phyloP scores from a whole-genome alignment of 2,113 vertebrate species.

The Trematocara unimaculatum region DNA sequence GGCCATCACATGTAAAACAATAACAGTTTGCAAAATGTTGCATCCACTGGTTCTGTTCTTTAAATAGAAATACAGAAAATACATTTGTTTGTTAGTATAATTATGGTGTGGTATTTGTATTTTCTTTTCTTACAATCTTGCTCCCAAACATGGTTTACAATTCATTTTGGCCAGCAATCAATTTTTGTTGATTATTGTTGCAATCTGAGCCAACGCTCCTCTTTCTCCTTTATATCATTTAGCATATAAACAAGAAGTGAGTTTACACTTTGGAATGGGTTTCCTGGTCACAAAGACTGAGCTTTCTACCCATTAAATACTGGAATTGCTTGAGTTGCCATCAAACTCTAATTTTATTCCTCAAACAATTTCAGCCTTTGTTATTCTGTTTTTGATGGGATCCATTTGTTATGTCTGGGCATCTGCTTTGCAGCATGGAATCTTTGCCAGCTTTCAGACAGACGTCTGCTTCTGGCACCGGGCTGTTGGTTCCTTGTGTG shows the following conservation, averaged over 20 bases:
- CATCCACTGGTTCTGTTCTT: background rate
- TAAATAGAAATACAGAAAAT: background rate
- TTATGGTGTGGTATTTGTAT: background rate
- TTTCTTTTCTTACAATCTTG: background rate
- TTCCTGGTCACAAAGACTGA: background rate
- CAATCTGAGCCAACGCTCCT: background rate
- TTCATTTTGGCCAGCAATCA: background rate
- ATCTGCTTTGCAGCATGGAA: constrained; percentile 36
- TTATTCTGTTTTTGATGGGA: constrained; percentile 37
- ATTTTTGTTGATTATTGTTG: background rate
- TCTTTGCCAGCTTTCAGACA: constrained; percentile 50
- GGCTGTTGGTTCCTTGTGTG: constrained; percentile 40
- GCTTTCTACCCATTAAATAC: background rate
- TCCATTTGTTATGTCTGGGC: constrained; percentile 50
- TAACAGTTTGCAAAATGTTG: background rate
- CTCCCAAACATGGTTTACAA: background rate
- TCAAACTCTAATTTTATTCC: constrained; percentile 25
- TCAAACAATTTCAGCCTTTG: constrained; percentile 22
- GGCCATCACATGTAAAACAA: background rate
- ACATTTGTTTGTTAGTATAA: background rate
- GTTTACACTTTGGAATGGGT: background rate
- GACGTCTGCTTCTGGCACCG: constrained; percentile 55
- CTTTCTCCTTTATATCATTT: background rate
- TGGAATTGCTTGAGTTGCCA: constrained; percentile 5
- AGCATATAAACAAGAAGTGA: background rate